phyloP scores from a whole-genome alignment of 2,797 vertebrate genomes.

The Brachyrhaphis roseni region DNA sequence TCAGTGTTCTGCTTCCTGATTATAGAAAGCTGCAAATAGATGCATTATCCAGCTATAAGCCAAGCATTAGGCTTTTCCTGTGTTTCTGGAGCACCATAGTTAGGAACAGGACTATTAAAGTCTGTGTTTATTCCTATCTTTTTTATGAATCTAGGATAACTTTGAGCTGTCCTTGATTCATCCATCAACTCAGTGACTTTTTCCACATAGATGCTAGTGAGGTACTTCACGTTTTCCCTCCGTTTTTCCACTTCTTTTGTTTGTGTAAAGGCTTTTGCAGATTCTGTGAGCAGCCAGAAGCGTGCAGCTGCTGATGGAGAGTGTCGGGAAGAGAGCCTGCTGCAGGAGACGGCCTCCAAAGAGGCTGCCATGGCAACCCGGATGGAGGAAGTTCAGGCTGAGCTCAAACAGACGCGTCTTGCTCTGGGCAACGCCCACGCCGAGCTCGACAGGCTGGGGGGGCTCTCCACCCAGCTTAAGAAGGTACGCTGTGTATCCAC shows the following conservation, averaged over 20 bases:
- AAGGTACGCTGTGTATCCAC: slow-evolving; percentile 73
- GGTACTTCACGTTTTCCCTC: neutral
- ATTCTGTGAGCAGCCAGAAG: slow-evolving; percentile 85
- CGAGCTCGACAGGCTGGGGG: slow-evolving; percentile 82
- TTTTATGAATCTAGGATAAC: neutral
- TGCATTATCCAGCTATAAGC: neutral
- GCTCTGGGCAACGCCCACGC: slow-evolving; percentile 78
- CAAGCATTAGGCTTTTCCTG: neutral
- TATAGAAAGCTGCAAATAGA: slow-evolving; percentile 18
- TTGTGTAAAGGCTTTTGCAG: slow-evolving; percentile 81
- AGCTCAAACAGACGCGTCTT: slow-evolving; percentile 82
- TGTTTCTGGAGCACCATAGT: neutral
- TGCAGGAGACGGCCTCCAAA: slow-evolving; percentile 86
- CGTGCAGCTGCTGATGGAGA: slow-evolving; percentile 87
- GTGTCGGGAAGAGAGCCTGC: slow-evolving; percentile 84
- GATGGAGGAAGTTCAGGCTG: slow-evolving; percentile 83
- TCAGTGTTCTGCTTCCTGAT: slow-evolving; percentile 8
- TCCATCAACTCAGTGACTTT: neutral
- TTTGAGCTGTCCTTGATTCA: neutral
- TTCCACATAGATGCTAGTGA: neutral
- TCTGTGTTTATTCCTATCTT: slow-evolving; percentile 8
- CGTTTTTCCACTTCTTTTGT: slow-evolving; percentile 22
- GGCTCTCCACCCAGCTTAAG: slow-evolving; percentile 77
- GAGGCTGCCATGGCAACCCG: slow-evolving; percentile 85
- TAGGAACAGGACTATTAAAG: neutral